Percentiles rank a stretch among this genome's conserved stretches.
These are phyloP conservation scores for Crotophaga sulcirostris DNA, from an alignment of 2,113 vertebrate species.

Conservation along the genomic window DNA sequence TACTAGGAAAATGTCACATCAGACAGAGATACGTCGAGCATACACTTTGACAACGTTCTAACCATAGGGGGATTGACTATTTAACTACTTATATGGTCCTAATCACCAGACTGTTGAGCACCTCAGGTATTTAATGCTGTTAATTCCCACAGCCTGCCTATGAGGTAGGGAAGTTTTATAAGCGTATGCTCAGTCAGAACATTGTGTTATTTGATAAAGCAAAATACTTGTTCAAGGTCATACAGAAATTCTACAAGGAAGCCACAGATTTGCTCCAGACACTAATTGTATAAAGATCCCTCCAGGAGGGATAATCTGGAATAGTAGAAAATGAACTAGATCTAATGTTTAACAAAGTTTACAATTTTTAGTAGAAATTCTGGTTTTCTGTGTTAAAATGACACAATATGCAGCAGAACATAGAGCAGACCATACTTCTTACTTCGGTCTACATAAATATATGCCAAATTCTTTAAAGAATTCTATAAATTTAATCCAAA, in stretches of 20 bases:
- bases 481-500: background rate
- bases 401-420: background rate
- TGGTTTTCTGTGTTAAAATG: background rate
- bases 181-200: background rate
- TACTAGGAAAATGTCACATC: slow-evolving; percentile 47
- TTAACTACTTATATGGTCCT: slow-evolving; percentile 27
- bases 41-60: background rate
- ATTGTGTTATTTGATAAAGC: background rate
- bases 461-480: background rate
- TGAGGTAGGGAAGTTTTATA: background rate
- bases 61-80: background rate
- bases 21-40: background rate
- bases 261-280: background rate
- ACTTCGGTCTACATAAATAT: background rate
- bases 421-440: background rate
- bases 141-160: slow-evolving; percentile 25
- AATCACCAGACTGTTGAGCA: background rate
- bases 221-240: slow-evolving; percentile 9
- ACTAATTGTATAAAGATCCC: background rate
- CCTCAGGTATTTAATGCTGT: slow-evolving; percentile 3
- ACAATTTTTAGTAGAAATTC: background rate
- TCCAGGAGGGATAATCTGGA: background rate
- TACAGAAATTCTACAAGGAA: background rate
- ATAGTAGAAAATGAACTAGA: background rate
- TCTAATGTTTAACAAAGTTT: background rate